Conservation (phyloP, 2,888 invertebrate genomes). For the Drosophila buzzatii region DNA sequence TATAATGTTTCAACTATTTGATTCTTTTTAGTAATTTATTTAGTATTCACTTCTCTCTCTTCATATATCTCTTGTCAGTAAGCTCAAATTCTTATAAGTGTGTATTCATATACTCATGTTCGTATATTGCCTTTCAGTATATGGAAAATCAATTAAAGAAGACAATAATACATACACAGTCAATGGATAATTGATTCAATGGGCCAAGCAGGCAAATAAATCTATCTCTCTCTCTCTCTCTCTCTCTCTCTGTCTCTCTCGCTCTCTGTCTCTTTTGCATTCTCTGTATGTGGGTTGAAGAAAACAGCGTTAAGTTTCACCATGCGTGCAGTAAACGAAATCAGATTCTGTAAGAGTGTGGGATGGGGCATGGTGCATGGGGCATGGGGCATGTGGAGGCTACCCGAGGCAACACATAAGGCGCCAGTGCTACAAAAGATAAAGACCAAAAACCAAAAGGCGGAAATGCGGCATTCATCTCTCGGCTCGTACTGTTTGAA, state of each 20-base stretch:
- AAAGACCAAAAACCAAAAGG: constrained; percentile 53
- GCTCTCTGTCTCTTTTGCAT: neutral
- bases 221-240: constrained; percentile 19
- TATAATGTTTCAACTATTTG: neutral
- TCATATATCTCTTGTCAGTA: no score
- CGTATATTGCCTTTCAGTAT: constrained; percentile 12
- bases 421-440: constrained; percentile 57
- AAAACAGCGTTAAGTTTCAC: constrained; percentile 25
- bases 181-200: constrained; percentile 17
- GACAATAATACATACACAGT: constrained; percentile 14
- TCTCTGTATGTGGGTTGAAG: constrained; percentile 14
- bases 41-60: neutral
- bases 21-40: neutral
- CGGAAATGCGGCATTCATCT: constrained; percentile 63
- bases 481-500: constrained; percentile 27
- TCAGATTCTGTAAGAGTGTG: constrained; percentile 56
- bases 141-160: constrained; percentile 49
- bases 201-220: constrained; percentile 59
- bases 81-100: neutral
- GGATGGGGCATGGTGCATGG: neutral
- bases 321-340: constrained; percentile 44
- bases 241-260: neutral
- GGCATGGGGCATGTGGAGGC: constrained; percentile 2
- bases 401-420: constrained; percentile 23
- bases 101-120: neutral